Evolutionary conservation across 2,888 invertebrate species (phyloP).

Genomic region (Lasioglossum zephyrum): DNA sequence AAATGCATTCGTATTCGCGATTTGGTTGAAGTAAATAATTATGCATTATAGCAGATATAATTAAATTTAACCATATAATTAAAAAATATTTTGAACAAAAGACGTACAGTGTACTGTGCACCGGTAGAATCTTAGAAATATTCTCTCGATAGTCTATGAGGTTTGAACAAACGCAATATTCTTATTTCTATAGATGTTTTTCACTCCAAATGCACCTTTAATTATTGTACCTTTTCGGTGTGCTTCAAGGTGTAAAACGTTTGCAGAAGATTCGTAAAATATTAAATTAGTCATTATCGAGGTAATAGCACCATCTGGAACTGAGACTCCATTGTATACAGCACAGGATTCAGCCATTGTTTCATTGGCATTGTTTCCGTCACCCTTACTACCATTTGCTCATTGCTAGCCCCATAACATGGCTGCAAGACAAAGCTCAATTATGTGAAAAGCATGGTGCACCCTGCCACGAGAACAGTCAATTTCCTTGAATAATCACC

Average conservation of each 20-base stretch:
- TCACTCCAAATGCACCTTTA: too few species aligned
- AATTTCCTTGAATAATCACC: not conserved
- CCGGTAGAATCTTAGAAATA: not conserved
- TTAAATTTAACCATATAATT: too few species aligned
- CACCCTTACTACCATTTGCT: not conserved
- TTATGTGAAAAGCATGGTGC: not conserved
- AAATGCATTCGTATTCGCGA: too few species aligned
- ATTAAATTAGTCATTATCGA: not conserved
- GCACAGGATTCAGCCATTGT: not conserved
- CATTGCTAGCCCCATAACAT: not conserved
- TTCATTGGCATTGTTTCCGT: conserved; percentile 1
- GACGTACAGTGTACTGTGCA: too few species aligned
- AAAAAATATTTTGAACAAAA: too few species aligned
- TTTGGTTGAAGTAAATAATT: too few species aligned
- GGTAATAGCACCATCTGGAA: not conserved
- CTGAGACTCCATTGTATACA: not conserved
- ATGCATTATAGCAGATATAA: too few species aligned
- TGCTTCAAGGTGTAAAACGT: not conserved
- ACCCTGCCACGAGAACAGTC: not conserved
- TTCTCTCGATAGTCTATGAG: not conserved
- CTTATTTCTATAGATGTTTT: too few species aligned
- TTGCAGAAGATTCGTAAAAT: not conserved
- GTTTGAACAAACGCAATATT: not conserved
- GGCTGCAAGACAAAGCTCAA: not conserved
- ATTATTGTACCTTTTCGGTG: not conserved